Conservation (phyloP, 2,113 vertebrate genomes). For the Lophotis ruficrista region DNA sequence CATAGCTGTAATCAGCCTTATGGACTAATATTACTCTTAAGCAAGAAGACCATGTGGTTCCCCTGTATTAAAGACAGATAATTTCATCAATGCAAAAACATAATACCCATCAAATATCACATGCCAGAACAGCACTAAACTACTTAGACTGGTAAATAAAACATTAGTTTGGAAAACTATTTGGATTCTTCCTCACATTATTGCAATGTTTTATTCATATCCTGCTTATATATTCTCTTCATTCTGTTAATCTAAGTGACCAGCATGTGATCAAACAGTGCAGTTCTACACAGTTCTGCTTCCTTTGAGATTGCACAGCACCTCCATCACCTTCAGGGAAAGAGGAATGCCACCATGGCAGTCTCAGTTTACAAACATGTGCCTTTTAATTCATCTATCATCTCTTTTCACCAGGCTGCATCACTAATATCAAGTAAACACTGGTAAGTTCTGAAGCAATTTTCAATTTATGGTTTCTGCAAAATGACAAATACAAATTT, state of each 20-base stretch:
- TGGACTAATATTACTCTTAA: neutral
- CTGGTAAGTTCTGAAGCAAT: neutral
- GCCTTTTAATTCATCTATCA: neutral
- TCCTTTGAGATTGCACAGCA: neutral
- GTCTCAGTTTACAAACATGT: neutral
- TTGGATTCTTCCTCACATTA: constrained; percentile 51
- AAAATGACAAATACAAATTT: neutral
- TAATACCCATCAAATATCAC: constrained; percentile 48
- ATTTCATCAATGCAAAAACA: constrained; percentile 57
- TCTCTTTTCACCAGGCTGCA: neutral
- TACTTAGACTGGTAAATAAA: constrained; percentile 67
- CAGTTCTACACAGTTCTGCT: neutral
- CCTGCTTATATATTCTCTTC: neutral
- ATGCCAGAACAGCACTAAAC: constrained; percentile 35
- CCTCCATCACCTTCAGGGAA: neutral
- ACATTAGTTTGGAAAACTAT: constrained; percentile 57
- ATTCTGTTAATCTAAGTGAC: constrained; percentile 54
- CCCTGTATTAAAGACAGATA: neutral
- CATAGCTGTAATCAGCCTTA: neutral
- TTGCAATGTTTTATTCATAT: constrained; percentile 69
- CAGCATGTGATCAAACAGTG: neutral
- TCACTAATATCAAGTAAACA: neutral
- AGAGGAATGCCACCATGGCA: neutral
- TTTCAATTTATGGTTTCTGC: neutral
- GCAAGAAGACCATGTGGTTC: neutral